Evolutionary conservation across 2,113 vertebrate species (phyloP), one percentile per base, ranked within the genome.

Genomic region (Poecilia latipinna): DNA sequence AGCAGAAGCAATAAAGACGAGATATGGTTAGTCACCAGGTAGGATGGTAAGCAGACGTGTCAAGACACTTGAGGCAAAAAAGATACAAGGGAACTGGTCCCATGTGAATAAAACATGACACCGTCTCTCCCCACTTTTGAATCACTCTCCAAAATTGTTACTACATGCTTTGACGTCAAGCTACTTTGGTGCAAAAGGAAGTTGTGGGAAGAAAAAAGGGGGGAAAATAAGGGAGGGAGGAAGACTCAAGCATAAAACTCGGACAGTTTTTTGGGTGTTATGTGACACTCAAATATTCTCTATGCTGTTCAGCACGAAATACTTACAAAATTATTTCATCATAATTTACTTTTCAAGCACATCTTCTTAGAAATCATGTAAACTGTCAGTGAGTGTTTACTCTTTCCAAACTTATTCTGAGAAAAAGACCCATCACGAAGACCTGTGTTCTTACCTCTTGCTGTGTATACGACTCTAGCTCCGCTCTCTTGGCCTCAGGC

Each of bases 401-500:
- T 7, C 8, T 57, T 57, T n/a, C 51, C 51, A n/a, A n/a, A 24
- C 10, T 57, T 24, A 5, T n/a, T n/a, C 17, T 57, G 24, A 57
- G 8, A 57, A 3, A 11, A 3, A 11, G 10, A 65, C 10, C 33
- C 17, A 24, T 4, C 31, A 72, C 4, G 7, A 11, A 63, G 19
- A 62, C 57, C 13, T 29, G 10, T 57, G 61, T 51, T 81, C 82
- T 60, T 70, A 91, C 97, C 96, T 98, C 96, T 0, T 89, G 77
- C 26, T 60, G 91, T 48, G 93, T 89, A 12, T 93, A 74, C 15
- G 82, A 91, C 31, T 97, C 96, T 4, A 93, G 83, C 66, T 97
- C 96, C 0, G 85, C 87, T 76, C 93, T 96, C 74, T 95, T 96
- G 29, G 89, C 81, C 76, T 97, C 97, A 3, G 95, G 73, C 73